phyloP scores from a whole-genome alignment of 2,113 vertebrate species.

The Oreochromis aureus region DNA sequence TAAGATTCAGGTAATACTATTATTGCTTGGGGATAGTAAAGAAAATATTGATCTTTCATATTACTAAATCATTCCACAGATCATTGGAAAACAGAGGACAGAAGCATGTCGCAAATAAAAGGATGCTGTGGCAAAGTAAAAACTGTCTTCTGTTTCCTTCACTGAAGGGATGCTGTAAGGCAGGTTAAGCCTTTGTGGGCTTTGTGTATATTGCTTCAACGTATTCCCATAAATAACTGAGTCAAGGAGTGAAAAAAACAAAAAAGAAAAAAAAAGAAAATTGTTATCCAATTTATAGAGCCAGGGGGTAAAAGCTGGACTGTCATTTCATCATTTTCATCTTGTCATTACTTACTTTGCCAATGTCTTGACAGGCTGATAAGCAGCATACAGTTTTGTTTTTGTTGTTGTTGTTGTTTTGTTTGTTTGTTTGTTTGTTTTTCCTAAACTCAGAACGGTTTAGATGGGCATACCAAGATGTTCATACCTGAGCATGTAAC shows the following conservation, averaged over 20 bases:
- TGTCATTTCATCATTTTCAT: background rate
- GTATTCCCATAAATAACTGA: background rate
- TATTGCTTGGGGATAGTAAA: background rate
- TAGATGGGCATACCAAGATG: background rate
- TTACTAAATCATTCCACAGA: background rate
- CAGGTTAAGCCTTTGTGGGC: background rate
- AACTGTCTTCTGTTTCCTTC: background rate
- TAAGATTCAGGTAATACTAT: background rate
- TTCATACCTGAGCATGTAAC: background rate
- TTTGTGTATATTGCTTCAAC: background rate
- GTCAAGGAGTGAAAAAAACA: background rate
- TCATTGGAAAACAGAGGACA: background rate
- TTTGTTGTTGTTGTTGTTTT: background rate
- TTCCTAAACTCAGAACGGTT: background rate
- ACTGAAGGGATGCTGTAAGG: background rate
- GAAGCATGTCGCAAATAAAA: background rate
- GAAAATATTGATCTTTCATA: background rate
- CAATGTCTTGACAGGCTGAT: background rate
- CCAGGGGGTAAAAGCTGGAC: background rate
- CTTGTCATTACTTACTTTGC: background rate
- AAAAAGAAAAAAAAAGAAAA: background rate
- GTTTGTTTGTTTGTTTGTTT: accelerated
- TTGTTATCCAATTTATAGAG: background rate
- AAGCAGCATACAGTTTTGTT: background rate
- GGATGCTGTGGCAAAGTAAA: background rate